A percentile compares a stretch with the other conserved stretches of the same genome.
Conservation (phyloP, 2,797 vertebrate species). For the Poecilia picta region DNA sequence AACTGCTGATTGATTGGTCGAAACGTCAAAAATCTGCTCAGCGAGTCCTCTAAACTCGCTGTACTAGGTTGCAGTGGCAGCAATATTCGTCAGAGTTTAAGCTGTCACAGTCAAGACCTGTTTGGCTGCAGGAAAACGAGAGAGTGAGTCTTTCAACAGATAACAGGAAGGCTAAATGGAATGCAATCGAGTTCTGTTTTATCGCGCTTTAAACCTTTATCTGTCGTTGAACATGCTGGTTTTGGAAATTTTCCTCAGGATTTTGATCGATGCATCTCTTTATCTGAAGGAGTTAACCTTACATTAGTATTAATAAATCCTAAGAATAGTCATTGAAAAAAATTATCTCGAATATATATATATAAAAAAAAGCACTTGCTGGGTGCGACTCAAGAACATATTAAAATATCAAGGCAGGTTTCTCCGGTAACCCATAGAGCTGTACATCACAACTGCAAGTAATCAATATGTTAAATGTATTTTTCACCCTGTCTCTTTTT, state of each 20-base stretch:
- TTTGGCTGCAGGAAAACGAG: not conserved
- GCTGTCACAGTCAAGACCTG: not conserved
- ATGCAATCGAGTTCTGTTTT: not conserved
- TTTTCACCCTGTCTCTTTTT: slow-evolving; percentile 16
- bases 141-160: not conserved
- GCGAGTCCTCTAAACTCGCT: not conserved
- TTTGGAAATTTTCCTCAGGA: not conserved
- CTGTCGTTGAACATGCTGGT: not conserved
- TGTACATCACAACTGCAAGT: slow-evolving; percentile 17
- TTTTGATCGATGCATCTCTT: not conserved
- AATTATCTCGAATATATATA: not conserved
- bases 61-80: not conserved
- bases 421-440: slow-evolving; percentile 16
- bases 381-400: not conserved
- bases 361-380: not conserved
- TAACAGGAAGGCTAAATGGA: not conserved
- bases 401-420: not conserved
- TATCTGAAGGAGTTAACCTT: slow-evolving; percentile 57
- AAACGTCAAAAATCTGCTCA: not conserved
- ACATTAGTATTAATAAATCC: slow-evolving; percentile 54
- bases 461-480: slow-evolving; percentile 7
- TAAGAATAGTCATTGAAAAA: slow-evolving; percentile 62
- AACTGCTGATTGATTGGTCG: not conserved
- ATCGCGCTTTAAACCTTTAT: not conserved
- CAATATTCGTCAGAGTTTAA: not conserved